Percentiles rank a stretch among this genome's conserved stretches.
Conservation (phyloP, 2,797 vertebrate genomes). For the Babyrousa celebensis region DNA sequence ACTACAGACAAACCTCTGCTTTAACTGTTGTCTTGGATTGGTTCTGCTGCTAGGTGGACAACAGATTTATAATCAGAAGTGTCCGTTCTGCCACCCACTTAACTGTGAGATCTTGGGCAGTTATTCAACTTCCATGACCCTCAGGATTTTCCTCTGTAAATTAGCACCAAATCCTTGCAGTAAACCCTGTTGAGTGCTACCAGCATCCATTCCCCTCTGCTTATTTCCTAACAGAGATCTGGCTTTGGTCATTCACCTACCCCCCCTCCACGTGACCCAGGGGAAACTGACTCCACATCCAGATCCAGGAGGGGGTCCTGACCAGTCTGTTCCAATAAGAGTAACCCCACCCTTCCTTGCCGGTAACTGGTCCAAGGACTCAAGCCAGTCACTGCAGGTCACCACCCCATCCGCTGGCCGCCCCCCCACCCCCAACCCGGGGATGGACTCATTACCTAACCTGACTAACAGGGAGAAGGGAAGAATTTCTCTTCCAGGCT, state of each 20-base stretch:
- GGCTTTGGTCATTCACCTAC: neutral
- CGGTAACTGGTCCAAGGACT: neutral
- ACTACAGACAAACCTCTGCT: neutral
- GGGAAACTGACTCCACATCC: neutral
- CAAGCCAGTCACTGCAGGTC: neutral
- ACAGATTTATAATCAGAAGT: neutral
- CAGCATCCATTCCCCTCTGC: neutral
- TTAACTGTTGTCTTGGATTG: neutral
- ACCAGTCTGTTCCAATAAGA: neutral
- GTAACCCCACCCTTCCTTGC: neutral
- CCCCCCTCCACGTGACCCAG: neutral
- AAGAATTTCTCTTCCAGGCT: neutral
- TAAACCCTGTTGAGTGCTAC: neutral
- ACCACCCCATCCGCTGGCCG: neutral
- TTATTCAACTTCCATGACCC: neutral
- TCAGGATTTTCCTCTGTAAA: neutral
- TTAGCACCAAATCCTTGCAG: neutral
- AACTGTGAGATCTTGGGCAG: neutral
- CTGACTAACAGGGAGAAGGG: conserved; percentile 1
- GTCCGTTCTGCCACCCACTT: neutral
- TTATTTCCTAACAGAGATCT: conserved; percentile 1
- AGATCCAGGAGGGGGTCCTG: neutral
- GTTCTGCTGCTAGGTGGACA: neutral
- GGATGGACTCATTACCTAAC: neutral
- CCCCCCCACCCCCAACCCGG: too few species aligned